Evolutionary conservation across 2,113 vertebrate species (phyloP).

Genomic region (Melanerpes aurifrons): DNA sequence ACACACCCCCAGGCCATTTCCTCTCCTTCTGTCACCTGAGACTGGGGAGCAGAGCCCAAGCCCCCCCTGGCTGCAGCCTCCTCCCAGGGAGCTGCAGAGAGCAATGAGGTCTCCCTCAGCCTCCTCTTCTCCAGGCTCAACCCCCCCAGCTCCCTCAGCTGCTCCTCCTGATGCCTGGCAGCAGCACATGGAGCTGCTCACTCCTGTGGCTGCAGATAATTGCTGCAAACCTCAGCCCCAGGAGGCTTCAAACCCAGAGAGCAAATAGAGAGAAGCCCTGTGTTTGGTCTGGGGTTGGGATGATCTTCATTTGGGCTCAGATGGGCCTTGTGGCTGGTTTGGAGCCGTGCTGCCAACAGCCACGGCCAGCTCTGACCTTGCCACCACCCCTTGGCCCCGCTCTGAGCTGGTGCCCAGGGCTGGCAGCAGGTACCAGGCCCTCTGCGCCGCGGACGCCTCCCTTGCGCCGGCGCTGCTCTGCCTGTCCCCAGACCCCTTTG

Average conservation of each 20-base stretch:
- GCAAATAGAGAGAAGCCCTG: constrained; percentile 12
- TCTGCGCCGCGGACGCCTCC: accelerated
- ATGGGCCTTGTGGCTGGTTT: background rate
- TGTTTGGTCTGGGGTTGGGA: constrained; percentile 1
- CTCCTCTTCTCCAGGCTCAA: too few relatives aligned
- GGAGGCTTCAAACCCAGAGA: constrained; percentile 18
- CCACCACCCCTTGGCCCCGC: background rate
- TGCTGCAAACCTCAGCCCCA: background rate
- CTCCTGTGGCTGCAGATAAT: background rate
- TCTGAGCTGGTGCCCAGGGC: background rate
- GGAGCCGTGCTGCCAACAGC: background rate
- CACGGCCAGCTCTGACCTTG: accelerated
- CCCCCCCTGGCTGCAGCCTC: too few relatives aligned
- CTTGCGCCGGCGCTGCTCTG: background rate
- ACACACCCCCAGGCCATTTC: too few relatives aligned
- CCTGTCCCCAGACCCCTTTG: background rate
- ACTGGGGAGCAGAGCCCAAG: too few relatives aligned
- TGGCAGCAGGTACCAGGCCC: background rate
- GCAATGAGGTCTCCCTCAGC: too few relatives aligned
- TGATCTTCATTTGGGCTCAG: background rate
- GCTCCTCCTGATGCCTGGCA: background rate
- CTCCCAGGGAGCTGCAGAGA: too few relatives aligned
- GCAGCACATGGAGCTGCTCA: accelerated
- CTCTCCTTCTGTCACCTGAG: too few relatives aligned
- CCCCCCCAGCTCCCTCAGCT: too few relatives aligned